phyloP scores from a whole-genome alignment of 37 sponge, comb jelly and placozoan genomes.

The Cladorhizidae sp. region DNA sequence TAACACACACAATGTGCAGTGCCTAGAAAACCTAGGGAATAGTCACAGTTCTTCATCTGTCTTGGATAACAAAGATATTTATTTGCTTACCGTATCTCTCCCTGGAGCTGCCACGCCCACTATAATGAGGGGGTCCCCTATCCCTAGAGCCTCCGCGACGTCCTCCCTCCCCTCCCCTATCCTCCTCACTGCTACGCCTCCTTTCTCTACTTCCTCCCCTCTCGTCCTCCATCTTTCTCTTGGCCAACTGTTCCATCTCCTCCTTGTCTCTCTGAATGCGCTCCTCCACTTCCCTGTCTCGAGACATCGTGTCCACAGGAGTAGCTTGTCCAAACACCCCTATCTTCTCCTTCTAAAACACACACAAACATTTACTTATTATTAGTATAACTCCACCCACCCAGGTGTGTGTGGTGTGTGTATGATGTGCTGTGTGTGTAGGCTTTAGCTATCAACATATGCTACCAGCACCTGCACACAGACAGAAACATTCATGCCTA shows the following conservation, averaged over 20 bases:
- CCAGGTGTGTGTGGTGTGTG: too few relatives aligned
- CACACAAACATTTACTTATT: background rate
- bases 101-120: background rate
- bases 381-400: too few relatives aligned
- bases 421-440: too few relatives aligned
- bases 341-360: slow-evolving; percentile 4
- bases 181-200: background rate
- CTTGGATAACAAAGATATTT: too few relatives aligned
- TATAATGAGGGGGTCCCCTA: too few relatives aligned
- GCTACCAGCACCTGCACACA: too few relatives aligned
- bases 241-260: background rate
- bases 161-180: background rate
- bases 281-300: slow-evolving; percentile 63
- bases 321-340: slow-evolving; percentile 80
- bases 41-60: too few relatives aligned
- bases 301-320: slow-evolving; percentile 73
- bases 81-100: background rate
- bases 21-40: too few relatives aligned
- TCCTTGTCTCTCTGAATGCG: slow-evolving; percentile 8
- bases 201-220: background rate
- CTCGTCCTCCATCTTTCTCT: slow-evolving; percentile 4
- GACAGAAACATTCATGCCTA: too few relatives aligned
- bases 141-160: background rate
- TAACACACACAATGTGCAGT: too few relatives aligned
- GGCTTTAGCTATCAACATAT: too few relatives aligned